Percentiles rank a stretch among this genome's conserved stretches.
These are phyloP conservation scores for Ruditapes philippinarum DNA, from an alignment of 1,140 invertebrate genomes.

Conservation along the genomic window DNA sequence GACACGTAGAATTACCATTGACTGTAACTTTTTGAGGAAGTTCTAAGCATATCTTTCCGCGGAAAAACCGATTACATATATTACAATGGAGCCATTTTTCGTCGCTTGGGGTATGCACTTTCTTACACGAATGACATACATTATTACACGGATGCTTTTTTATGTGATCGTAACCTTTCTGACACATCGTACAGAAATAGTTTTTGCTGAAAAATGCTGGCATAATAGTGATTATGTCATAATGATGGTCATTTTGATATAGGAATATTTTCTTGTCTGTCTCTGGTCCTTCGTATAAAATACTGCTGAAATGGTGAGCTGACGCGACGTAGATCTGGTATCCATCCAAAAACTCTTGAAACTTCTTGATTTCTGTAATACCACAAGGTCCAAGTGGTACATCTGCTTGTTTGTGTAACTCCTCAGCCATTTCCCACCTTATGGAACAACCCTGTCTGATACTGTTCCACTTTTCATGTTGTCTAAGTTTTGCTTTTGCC, in stretches of 20 bases:
- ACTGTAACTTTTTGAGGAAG: conserved; percentile 35
- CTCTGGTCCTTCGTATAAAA: conserved; percentile 64
- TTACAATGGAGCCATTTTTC: conserved; percentile 55
- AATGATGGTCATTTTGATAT: conserved; percentile 62
- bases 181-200: conserved; percentile 61
- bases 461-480: conserved; percentile 57
- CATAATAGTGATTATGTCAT: conserved; percentile 67
- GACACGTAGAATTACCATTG: conserved; percentile 54
- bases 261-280: conserved; percentile 65
- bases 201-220: conserved; percentile 53
- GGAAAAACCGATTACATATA: conserved; percentile 61
- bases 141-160: conserved; percentile 65
- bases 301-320: conserved; percentile 58
- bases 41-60: conserved; percentile 25
- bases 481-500: conserved; percentile 44
- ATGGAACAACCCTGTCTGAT: conserved; percentile 44
- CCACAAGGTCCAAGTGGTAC: conserved; percentile 30
- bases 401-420: conserved; percentile 36
- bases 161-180: conserved; percentile 63
- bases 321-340: conserved; percentile 63
- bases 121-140: conserved; percentile 14
- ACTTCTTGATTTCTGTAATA: conserved; percentile 44
- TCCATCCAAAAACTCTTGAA: conserved; percentile 39
- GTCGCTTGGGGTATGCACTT: conserved; percentile 38
- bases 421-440: conserved; percentile 25